Conservation (phyloP, 2,888 invertebrate genomes). For the Cephus sareptanus region DNA sequence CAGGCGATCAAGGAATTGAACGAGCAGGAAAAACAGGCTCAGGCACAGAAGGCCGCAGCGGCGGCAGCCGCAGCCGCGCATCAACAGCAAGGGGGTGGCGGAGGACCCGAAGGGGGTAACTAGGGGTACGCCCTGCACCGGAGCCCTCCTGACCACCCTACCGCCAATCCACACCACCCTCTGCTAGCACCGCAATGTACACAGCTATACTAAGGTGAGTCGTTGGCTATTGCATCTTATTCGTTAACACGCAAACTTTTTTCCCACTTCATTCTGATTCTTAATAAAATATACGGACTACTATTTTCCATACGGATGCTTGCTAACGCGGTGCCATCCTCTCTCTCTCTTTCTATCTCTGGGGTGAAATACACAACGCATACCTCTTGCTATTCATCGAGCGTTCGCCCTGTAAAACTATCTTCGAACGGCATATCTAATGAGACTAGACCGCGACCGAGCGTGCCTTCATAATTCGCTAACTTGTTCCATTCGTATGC, state of each 20-base stretch:
- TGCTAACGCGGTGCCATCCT: not conserved
- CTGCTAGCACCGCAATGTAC: conserved; percentile 66
- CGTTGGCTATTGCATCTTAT: not conserved
- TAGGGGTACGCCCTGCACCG: conserved; percentile 67
- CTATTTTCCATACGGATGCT: not conserved
- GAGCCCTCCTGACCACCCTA: conserved; percentile 63
- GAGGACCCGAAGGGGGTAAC: conserved; percentile 64
- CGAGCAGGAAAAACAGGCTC: conserved; percentile 96
- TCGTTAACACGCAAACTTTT: not conserved
- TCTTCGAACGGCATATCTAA: conserved; percentile 60
- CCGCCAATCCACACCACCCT: conserved; percentile 65
- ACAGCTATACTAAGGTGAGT: conserved; percentile 66
- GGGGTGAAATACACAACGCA: not conserved
- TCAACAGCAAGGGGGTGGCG: conserved; percentile 64
- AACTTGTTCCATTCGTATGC: conserved; percentile 63
- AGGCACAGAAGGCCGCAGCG: conserved; percentile 88
- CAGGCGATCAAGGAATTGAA: conserved; percentile 98
- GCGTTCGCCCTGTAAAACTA: conserved; percentile 37
- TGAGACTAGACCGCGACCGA: conserved; percentile 62
- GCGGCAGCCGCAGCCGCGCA: conserved; percentile 79
- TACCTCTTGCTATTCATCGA: not conserved
- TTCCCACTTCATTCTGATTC: not conserved
- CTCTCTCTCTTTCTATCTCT: too few relatives aligned
- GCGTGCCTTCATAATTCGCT: conserved; percentile 63
- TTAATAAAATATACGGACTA: not conserved